These are phyloP conservation scores for Pharmacophagus antenor DNA, from an alignment of 2,888 invertebrate species.

Conservation along the genomic window DNA sequence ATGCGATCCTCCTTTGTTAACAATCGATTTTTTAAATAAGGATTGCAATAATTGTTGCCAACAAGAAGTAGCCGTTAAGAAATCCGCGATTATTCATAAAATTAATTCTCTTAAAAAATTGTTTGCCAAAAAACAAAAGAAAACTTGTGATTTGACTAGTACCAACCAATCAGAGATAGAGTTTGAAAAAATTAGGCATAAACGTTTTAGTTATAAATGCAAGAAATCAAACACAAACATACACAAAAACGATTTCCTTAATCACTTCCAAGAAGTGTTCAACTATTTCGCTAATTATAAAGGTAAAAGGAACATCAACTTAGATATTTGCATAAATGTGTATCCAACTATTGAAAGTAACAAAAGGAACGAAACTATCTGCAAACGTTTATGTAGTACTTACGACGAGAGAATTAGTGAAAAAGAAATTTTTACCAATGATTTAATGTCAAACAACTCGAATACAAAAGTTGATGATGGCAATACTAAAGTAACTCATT, in stretches of 20 bases:
- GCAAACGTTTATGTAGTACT: not conserved
- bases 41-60: slow-evolving; percentile 31
- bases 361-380: not conserved
- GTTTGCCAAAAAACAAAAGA: slow-evolving; percentile 28
- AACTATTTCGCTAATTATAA: slow-evolving; percentile 48
- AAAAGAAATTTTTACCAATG: slow-evolving; percentile 1
- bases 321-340: slow-evolving; percentile 58
- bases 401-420: not conserved
- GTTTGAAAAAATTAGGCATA: slow-evolving; percentile 38
- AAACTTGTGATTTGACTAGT: slow-evolving; percentile 27
- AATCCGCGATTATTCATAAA: slow-evolving; percentile 3
- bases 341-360: slow-evolving; percentile 39
- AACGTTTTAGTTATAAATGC: slow-evolving; percentile 42
- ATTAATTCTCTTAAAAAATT: slow-evolving; percentile 17
- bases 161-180: slow-evolving; percentile 30
- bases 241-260: slow-evolving; percentile 38
- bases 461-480: not conserved
- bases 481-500: slow-evolving; percentile 11
- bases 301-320: slow-evolving; percentile 48
- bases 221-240: slow-evolving; percentile 39
- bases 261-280: slow-evolving; percentile 49
- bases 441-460: not conserved
- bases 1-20: slow-evolving; percentile 35
- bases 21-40: slow-evolving; percentile 39
- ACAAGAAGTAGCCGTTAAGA: slow-evolving; percentile 8